A percentile compares a stretch with the other conserved stretches of the same genome.
Evolutionary conservation across 2,888 invertebrate genomes (phyloP).

Genomic region (Latrodectus hesperus): DNA sequence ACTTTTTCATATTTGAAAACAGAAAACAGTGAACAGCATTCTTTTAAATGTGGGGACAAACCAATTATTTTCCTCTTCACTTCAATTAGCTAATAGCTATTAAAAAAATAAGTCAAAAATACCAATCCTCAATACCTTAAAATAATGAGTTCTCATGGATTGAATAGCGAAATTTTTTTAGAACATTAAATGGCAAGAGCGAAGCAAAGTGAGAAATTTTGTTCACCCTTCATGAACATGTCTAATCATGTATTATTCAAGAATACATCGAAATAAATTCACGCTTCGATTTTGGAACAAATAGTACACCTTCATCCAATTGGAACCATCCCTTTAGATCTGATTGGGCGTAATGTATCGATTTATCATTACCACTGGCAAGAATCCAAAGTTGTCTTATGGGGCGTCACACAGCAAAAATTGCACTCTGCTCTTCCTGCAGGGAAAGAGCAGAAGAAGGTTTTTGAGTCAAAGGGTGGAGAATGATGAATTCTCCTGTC

Average conservation of each 20-base stretch:
- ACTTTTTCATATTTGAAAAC: no score
- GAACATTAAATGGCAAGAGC: no score
- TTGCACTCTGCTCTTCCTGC: slow-evolving; percentile 39
- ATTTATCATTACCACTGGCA: slow-evolving; percentile 69
- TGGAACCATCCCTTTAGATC: slow-evolving; percentile 66
- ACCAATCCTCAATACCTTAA: no score
- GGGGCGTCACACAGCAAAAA: slow-evolving; percentile 65
- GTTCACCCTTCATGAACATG: background rate
- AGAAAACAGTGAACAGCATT: no score
- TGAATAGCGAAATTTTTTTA: no score
- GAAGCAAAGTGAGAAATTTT: background rate
- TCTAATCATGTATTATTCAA: slow-evolving; percentile 1
- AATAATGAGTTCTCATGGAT: no score
- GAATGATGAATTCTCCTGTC: background rate
- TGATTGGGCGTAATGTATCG: slow-evolving; percentile 68
- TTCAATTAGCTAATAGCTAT: no score
- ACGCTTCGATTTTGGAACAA: slow-evolving; percentile 60
- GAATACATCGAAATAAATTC: slow-evolving; percentile 24
- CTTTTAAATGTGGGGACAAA: no score
- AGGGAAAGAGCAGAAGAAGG: slow-evolving; percentile 8
- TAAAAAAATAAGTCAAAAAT: no score
- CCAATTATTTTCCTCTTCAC: no score
- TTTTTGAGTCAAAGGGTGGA: background rate
- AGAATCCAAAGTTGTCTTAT: slow-evolving; percentile 66
- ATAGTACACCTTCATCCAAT: slow-evolving; percentile 66